phyloP scores from a whole-genome alignment of 1,140 invertebrate species.

The Lethrus apterus region DNA sequence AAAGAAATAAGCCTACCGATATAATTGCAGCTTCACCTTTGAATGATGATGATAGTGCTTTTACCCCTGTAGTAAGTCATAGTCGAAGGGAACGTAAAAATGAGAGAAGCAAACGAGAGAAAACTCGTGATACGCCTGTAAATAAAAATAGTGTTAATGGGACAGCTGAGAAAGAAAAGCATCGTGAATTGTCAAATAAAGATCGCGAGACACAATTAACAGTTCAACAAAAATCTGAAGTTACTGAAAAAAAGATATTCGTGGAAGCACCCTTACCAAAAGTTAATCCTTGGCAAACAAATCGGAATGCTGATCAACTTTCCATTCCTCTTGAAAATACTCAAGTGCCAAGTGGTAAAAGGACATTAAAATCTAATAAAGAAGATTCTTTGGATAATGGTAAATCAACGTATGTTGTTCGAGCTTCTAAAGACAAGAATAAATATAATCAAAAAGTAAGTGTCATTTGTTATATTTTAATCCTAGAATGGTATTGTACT shows the following conservation, averaged over 20 bases:
- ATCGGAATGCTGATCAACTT: conserved; percentile 19
- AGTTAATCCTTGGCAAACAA: conserved; percentile 54
- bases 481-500: too few relatives aligned
- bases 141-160: neutral
- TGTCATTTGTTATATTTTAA: too few relatives aligned
- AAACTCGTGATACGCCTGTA: conserved; percentile 9
- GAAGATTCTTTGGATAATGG: conserved; percentile 30
- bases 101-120: conserved; percentile 31
- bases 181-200: conserved; percentile 5
- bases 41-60: conserved; percentile 43
- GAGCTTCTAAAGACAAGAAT: conserved; percentile 52
- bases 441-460: conserved; percentile 56
- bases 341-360: conserved; percentile 37
- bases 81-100: conserved; percentile 45
- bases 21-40: neutral
- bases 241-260: conserved; percentile 46
- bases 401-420: conserved; percentile 42
- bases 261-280: conserved; percentile 53
- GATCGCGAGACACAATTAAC: conserved; percentile 27
- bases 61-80: conserved; percentile 45
- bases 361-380: conserved; percentile 42
- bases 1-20: conserved; percentile 18
- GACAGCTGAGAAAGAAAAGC: conserved; percentile 11
- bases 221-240: conserved; percentile 27
- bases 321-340: neutral